A percentile compares a stretch with the other conserved stretches of the same genome.
phyloP scores from a whole-genome alignment of 1,140 invertebrate species.

The Neodiprion pinetum region DNA sequence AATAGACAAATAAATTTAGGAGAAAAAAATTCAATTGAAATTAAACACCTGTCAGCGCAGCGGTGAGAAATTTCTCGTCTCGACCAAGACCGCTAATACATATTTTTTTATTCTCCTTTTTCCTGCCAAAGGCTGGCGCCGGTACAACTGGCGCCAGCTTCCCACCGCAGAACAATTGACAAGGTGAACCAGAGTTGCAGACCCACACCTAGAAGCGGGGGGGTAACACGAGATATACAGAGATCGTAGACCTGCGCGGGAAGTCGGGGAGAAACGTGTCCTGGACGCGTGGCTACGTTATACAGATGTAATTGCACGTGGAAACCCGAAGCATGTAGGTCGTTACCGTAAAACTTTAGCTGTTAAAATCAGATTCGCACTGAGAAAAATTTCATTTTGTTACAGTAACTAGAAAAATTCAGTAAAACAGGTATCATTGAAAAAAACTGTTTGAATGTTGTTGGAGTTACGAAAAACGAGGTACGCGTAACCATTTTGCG shows the following conservation, averaged over 20 bases:
- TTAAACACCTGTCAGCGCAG: not conserved
- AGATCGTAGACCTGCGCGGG: not conserved
- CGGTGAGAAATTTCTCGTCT: not conserved
- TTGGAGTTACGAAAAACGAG: too few relatives aligned
- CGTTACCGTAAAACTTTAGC: too few relatives aligned
- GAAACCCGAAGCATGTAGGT: too few relatives aligned
- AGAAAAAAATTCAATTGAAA: not conserved
- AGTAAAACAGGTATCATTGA: too few relatives aligned
- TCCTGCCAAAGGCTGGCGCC: constrained; percentile 1
- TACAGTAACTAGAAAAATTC: too few relatives aligned
- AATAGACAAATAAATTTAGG: not conserved
- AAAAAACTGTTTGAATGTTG: too few relatives aligned
- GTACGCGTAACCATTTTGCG: too few relatives aligned
- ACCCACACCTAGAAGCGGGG: not conserved
- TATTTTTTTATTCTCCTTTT: not conserved
- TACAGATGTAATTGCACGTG: too few relatives aligned
- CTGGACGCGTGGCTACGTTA: too few relatives aligned
- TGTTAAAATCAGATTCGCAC: too few relatives aligned
- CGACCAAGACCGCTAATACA: not conserved
- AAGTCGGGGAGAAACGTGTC: too few relatives aligned
- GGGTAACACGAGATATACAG: not conserved
- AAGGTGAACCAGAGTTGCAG: not conserved
- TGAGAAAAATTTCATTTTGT: too few relatives aligned
- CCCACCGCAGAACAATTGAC: not conserved
- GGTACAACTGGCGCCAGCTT: not conserved